These are phyloP conservation scores for Noctua janthina DNA, from an alignment of 2,888 invertebrate genomes.

Conservation along the genomic window DNA sequence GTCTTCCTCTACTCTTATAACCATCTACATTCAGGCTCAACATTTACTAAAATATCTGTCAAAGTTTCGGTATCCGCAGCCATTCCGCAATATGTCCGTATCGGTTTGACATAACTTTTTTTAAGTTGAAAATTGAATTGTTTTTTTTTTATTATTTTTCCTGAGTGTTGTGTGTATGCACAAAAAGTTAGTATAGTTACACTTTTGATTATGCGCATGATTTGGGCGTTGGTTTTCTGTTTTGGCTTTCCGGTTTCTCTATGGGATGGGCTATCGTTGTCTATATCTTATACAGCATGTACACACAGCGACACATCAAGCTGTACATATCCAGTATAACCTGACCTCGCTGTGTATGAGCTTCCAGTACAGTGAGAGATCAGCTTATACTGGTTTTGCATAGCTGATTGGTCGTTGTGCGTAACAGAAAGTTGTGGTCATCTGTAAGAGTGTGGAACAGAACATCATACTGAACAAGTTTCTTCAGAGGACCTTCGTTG, in stretches of 20 bases:
- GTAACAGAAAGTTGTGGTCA: not conserved
- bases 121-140: not conserved
- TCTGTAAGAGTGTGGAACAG: not conserved
- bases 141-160: conserved; percentile 25
- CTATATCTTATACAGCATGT: conserved; percentile 21
- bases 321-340: no score
- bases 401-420: no score
- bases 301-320: not conserved
- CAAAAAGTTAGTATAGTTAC: conserved; percentile 63
- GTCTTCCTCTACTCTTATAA: no score
- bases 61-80: not conserved
- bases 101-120: not conserved
- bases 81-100: not conserved
- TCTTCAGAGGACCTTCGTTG: not conserved
- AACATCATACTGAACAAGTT: not conserved
- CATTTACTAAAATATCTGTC: not conserved
- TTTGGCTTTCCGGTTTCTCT: conserved; percentile 61
- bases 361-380: no score
- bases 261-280: conserved; percentile 47
- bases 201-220: conserved; percentile 66
- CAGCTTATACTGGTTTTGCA: no score
- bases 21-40: no score
- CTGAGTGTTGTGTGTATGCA: conserved; percentile 66
- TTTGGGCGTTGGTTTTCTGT: conserved; percentile 63
- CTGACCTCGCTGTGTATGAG: no score